Base-by-base conservation (phyloP, 2,797 vertebrate genomes). In the Schizothorax lantsangensis region DNA sequence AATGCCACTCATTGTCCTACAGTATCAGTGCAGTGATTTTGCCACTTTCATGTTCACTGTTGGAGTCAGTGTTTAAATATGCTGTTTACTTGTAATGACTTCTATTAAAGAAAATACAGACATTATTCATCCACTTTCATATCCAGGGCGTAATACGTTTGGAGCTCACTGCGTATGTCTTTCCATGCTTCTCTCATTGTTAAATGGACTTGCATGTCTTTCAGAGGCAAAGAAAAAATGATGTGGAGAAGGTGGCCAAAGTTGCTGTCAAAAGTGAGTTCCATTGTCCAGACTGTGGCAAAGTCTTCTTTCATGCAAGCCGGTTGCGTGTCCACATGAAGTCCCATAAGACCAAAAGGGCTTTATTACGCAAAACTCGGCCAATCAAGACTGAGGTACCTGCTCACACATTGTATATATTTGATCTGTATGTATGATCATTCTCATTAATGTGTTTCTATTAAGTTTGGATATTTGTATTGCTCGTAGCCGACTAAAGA, bases 271-370 rank as follows among this genome's bases (percentile, higher is more conserved):
- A 79, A 54, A 26, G 30, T 1, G 2, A 52, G 4, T 77, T 84
- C 81, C 86, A 15, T 64, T 90, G 88, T 66, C 68, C 54, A 7
- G 68, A 88, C 33, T 90, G 89, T 71, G 80, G 73, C 75, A 86
- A 72, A 74, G 81, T 87, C 26, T 88, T 81, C 54, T 12, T 38
- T 38, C 64, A n/a, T 5, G 62, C 62, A 59, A 52, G 36, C 47
- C 80, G 45, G 80, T 82, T 88, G 45, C 21, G 26, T 54, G 52
- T 77, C n/a, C 89, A 90, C 64, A 75, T 87, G 72, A 87, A 74
- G 84, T 78, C 80, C 12, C 87, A 90, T 36, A 38, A 57, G 47
- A 33, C 52, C 33, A 66, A 87, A 72, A 79, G 19, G n/a, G 36
- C 17, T 11, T 84, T 82, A 52, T 74, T 26, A 52, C 15, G 2